These are phyloP conservation scores for Pilophorus perplexus DNA, from an alignment of 2,888 invertebrate species.

Conservation along the genomic window DNA sequence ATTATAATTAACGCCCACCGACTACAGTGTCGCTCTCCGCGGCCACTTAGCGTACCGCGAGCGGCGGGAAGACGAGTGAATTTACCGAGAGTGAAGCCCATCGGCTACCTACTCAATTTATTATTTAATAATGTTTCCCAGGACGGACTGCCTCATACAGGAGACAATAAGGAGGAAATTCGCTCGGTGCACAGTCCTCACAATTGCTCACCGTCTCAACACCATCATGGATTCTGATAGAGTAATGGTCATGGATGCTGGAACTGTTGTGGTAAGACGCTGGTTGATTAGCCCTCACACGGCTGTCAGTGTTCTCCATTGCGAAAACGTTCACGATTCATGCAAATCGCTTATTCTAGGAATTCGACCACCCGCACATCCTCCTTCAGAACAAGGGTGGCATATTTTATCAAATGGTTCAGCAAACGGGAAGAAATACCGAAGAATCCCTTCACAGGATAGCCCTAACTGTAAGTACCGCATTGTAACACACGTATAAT, in stretches of 20 bases:
- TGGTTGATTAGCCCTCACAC: too few species aligned
- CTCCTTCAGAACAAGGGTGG: conserved; percentile 62
- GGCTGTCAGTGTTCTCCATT: too few species aligned
- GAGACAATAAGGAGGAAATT: conserved; percentile 77
- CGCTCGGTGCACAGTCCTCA: conserved; percentile 79
- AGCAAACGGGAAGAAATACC: conserved; percentile 64
- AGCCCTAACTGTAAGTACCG: conserved; percentile 54
- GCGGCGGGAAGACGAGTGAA: too few species aligned
- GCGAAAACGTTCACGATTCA: too few species aligned
- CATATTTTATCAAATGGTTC: conserved; percentile 66
- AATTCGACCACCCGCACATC: conserved; percentile 68
- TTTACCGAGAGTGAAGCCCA: too few species aligned
- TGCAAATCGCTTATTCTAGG: too few species aligned
- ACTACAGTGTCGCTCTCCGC: too few species aligned
- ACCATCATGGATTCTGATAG: conserved; percentile 92
- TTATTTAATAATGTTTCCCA: too few species aligned
- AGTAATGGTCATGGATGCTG: conserved; percentile 82
- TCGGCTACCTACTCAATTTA: too few species aligned
- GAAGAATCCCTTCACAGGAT: conserved; percentile 56
- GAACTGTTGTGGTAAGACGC: conserved; percentile 60
- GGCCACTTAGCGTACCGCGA: too few species aligned
- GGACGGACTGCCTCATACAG: conserved; percentile 84
- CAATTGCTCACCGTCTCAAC: conserved; percentile 86
- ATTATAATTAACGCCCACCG: too few species aligned
- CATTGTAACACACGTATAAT: too few species aligned